Base-by-base conservation (phyloP, 2,797 vertebrate genomes). In the Smutsia temminckii region DNA sequence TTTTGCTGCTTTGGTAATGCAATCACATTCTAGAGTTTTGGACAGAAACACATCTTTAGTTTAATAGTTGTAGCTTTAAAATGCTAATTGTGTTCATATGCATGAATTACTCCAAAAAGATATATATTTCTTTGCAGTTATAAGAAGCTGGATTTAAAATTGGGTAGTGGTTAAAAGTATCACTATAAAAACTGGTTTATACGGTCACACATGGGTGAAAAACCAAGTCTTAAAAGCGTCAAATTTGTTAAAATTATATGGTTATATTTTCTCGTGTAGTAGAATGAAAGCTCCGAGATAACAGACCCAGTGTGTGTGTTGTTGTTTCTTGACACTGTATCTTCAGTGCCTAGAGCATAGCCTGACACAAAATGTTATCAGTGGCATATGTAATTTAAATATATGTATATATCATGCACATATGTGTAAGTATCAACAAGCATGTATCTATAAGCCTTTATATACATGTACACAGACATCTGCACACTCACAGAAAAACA, bases 41-140 rank as follows among this genome's bases (percentile, higher is more conserved):
- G 63, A 85, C 23, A 85, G 72, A 95, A 96, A 75, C 78, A 66
- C n/a, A 88, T 81, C 94, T 97, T 93, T 90, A 81, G 74, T 85
- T 93, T 92, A 92, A 79, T 87, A 71, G 64, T 87, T 68, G 42
- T 85, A 96, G 74, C 59, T 92, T 49, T 92, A 83, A 96, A 93
- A 92, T 93, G 57, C 51, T 93, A 92, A 88, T 85, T 97, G n/a
- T 93, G 51, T 94, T 95, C 51, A 80, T 75, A 85, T 95, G 78
- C 53, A 80, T 71, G 78, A 53, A 51, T 97, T 95, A 75, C 29
- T 83, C 69, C 25, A n/a, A 88, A 95, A 94, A 92, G 72, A 66
- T 57, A 85, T 46, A 91, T 46, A 92, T 53, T 78, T 10, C 17
- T 95, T 96, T 94, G 64, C 40, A 90, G 85, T 92, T 79, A 55